Conservation (phyloP, 2,888 invertebrate genomes). For the Iphiclides podalirius region DNA sequence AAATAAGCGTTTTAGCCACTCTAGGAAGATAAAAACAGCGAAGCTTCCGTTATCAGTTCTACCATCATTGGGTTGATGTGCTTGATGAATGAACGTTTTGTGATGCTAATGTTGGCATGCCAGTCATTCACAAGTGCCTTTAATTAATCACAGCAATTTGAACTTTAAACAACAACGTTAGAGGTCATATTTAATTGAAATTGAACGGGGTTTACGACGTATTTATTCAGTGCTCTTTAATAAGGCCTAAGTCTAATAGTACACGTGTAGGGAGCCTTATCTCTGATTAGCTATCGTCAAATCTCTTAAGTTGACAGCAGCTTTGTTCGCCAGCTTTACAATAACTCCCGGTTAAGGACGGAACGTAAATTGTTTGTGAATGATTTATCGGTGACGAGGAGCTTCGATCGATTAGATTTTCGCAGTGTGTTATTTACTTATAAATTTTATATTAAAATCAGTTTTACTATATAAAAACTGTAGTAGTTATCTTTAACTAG, state of each 20-base stretch:
- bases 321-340: slow-evolving; percentile 34
- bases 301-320: slow-evolving; percentile 34
- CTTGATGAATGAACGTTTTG: slow-evolving; percentile 76
- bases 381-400: slow-evolving; percentile 61
- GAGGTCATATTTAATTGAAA: slow-evolving; percentile 2
- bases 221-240: not conserved
- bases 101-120: slow-evolving; percentile 60
- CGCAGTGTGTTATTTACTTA: not conserved
- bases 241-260: slow-evolving; percentile 40
- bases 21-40: slow-evolving; percentile 35
- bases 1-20: slow-evolving; percentile 38
- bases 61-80: slow-evolving; percentile 61
- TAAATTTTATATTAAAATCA: too few relatives aligned
- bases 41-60: slow-evolving; percentile 50
- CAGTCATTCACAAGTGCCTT: not conserved
- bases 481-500: too few relatives aligned
- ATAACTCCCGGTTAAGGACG: slow-evolving; percentile 41
- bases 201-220: not conserved
- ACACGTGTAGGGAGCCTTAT: slow-evolving; percentile 65
- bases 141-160: slow-evolving; percentile 26
- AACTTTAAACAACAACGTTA: slow-evolving; percentile 8
- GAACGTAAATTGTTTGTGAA: slow-evolving; percentile 61
- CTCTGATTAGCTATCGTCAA: slow-evolving; percentile 54
- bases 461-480: too few relatives aligned
- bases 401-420: slow-evolving; percentile 41